Percentiles rank a stretch among this genome's conserved stretches.
Evolutionary conservation across 2,888 invertebrate genomes (phyloP).

Genomic region (Clistopyga incitator): DNA sequence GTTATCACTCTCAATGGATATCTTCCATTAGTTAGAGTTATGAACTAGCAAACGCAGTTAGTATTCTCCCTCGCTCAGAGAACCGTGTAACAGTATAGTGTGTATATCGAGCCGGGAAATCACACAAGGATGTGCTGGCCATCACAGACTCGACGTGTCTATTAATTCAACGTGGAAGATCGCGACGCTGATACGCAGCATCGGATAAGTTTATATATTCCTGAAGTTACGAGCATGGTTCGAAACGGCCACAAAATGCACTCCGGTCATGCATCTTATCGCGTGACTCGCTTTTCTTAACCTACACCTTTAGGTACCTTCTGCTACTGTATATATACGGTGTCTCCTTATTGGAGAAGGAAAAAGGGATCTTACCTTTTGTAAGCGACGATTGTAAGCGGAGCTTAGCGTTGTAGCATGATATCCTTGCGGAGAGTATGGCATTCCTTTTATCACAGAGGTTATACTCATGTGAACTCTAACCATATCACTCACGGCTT

Average conservation of each 20-base stretch:
- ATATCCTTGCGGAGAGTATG: conserved; percentile 30
- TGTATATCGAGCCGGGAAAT: conserved; percentile 19
- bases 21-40: conserved; percentile 16
- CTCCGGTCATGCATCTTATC: conserved; percentile 73
- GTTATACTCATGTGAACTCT: not conserved
- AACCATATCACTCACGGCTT: not conserved
- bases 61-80: conserved; percentile 2
- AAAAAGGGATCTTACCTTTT: conserved; percentile 46
- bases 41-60: conserved; percentile 14
- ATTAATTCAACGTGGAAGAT: conserved; percentile 55
- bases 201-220: conserved; percentile 11
- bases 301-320: conserved; percentile 58
- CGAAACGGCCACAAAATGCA: conserved; percentile 69
- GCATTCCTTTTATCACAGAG: conserved; percentile 26
- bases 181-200: conserved; percentile 39
- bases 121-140: conserved; percentile 33
- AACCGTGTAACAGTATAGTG: not conserved
- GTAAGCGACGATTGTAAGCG: conserved; percentile 47
- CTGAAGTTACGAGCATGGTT: conserved; percentile 32
- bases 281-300: conserved; percentile 70
- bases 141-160: conserved; percentile 45
- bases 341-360: conserved; percentile 18
- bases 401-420: conserved; percentile 3
- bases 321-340: not conserved
- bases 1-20: not conserved